phyloP scores from a whole-genome alignment of 1,140 invertebrate species.

The Tyrophagus putrescentiae region DNA sequence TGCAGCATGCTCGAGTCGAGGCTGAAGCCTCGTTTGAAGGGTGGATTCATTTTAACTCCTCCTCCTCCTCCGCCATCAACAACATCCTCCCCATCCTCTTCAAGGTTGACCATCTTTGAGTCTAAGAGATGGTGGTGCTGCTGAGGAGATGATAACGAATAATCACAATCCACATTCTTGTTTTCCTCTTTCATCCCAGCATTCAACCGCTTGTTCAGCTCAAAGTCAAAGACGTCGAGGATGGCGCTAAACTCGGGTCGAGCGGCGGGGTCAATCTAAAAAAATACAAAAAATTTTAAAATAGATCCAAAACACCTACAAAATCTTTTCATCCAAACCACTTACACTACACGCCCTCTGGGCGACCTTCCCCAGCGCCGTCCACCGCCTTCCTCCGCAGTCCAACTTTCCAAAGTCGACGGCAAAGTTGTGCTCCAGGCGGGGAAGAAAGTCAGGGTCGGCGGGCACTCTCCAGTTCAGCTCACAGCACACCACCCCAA shows the following conservation, averaged over 20 bases:
- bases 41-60: too few relatives aligned
- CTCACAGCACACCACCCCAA: conserved; percentile 87
- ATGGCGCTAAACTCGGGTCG: conserved; percentile 8
- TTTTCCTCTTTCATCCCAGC: too few relatives aligned
- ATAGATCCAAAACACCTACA: background rate
- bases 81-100: too few relatives aligned
- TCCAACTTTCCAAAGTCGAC: conserved; percentile 12
- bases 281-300: background rate
- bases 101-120: too few relatives aligned
- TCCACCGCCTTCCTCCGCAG: background rate
- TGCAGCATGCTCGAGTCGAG: too few relatives aligned
- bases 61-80: too few relatives aligned
- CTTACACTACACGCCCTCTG: background rate
- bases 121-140: too few relatives aligned
- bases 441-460: conserved; percentile 80
- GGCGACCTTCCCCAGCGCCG: background rate
- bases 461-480: conserved; percentile 83
- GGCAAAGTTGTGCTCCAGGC: conserved; percentile 43
- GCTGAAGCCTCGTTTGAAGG: too few relatives aligned
- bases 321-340: too few relatives aligned
- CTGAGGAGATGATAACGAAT: too few relatives aligned
- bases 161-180: too few relatives aligned
- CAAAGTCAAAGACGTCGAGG: background rate
- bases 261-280: background rate
- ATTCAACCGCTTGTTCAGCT: too few relatives aligned